Evolutionary conservation across 2,888 invertebrate genomes (phyloP), one percentile per base, ranked within the genome.

Genomic region (Cyclophora punctaria): DNA sequence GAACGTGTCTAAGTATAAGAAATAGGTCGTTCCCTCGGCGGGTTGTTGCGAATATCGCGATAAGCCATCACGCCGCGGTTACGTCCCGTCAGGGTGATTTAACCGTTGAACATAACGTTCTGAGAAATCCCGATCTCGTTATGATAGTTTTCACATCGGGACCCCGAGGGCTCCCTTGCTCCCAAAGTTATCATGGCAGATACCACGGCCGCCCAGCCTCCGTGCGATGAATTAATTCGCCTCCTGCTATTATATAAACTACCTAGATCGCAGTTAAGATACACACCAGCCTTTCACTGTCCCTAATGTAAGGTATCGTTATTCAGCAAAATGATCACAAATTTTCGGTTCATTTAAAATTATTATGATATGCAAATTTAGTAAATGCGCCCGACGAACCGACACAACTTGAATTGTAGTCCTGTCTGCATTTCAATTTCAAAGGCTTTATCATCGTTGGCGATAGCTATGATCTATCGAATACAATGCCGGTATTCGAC

Each of bases 171-270:
- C 43, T 34, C 48, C 44, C 40, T 20, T 60, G 7, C 62, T 59
- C 69, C 69, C 56, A 69, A 80, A 80, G 75, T 80, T 83, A 81
- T 82, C 80, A 69, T 69, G 66, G 67, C 63, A 75, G 78, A 83
- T 83, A 78, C 67, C 62, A 60, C 56, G 54, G 51, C 62, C 61
- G 55, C 58, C 71, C 67, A 64, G 73, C 69, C 70, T 75, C 69
- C 84, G 80, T 82, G 81, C 77, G 73, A 78, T 79, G 84, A 85
- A 85, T 85, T 84, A 83, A 85, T 84, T 84, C 77, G 67, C 75
- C 73, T 69, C 71, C 72, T 69, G 72, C 75, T 69, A 78, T 81
- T 72, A 74, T 80, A 80, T 78, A 71, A 76, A 77, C 73, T 67
- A 75, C 78, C 71, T 73, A 78, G 84, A 87, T 87, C 64, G 78